These are phyloP conservation scores for Yponomeuta malinellus DNA, from an alignment of 2,888 invertebrate genomes.

Conservation along the genomic window DNA sequence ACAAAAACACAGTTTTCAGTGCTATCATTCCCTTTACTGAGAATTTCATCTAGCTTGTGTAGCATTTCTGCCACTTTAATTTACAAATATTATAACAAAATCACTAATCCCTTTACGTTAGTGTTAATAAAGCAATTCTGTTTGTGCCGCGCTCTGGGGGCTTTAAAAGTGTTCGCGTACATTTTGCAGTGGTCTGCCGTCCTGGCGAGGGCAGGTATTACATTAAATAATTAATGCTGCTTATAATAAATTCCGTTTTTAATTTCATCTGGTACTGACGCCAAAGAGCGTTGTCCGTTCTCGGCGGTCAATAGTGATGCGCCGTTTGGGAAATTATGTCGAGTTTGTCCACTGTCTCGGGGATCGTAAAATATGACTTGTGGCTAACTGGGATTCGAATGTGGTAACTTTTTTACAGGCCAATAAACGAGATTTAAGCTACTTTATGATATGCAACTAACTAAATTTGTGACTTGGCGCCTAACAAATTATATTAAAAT, in stretches of 20 bases:
- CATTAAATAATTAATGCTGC: constrained; percentile 66
- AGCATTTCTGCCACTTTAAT: background rate
- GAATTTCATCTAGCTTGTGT: background rate
- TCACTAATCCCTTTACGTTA: constrained; percentile 3
- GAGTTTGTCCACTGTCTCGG: background rate
- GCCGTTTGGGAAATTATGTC: constrained; percentile 5
- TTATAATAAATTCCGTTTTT: constrained; percentile 72
- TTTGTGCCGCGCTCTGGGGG: background rate
- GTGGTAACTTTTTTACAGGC: background rate
- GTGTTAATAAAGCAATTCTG: constrained; percentile 11
- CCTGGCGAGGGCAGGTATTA: constrained; percentile 39
- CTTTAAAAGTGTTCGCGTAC: constrained; percentile 10
- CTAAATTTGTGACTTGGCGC: background rate
- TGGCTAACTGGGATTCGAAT: background rate
- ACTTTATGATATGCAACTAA: background rate
- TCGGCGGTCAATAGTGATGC: constrained; percentile 1
- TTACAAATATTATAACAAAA: constrained; percentile 1
- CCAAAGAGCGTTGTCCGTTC: constrained; percentile 31
- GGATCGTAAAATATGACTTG: background rate
- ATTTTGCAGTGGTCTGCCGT: constrained; percentile 11
- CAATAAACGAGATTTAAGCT: background rate
- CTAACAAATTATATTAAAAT: too few species aligned
- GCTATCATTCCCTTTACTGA: background rate
- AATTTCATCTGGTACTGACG: constrained; percentile 55
- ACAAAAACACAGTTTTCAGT: too few species aligned